Conservation (phyloP, 2,888 invertebrate genomes). For the Dione juno region DNA sequence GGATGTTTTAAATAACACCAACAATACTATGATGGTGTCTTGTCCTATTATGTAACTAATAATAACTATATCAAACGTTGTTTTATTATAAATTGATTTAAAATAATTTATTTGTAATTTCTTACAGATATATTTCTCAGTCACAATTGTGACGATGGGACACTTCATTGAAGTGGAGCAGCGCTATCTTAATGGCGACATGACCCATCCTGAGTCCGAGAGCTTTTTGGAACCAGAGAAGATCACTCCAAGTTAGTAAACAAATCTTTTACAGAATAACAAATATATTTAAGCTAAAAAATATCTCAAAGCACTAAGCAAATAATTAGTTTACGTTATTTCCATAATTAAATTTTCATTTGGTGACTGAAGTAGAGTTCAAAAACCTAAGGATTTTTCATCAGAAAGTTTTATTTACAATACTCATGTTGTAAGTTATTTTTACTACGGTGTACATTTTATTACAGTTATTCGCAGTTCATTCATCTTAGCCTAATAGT, state of each 20-base stretch:
- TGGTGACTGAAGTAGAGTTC: background rate
- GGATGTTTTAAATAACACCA: slow-evolving; percentile 1
- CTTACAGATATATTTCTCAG: slow-evolving; percentile 86
- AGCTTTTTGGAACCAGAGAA: slow-evolving; percentile 84
- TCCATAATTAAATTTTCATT: no score
- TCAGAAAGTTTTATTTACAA: background rate
- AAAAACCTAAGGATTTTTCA: background rate
- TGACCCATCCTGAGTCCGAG: slow-evolving; percentile 79
- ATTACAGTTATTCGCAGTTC: background rate
- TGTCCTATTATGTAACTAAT: no score
- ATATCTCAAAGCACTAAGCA: background rate
- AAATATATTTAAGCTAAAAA: background rate
- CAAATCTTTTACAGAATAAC: slow-evolving; percentile 3
- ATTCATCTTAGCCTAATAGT: background rate
- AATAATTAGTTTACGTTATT: no score
- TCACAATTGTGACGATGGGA: slow-evolving; percentile 85
- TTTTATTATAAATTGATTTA: background rate
- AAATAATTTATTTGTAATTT: background rate
- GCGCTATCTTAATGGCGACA: slow-evolving; percentile 85
- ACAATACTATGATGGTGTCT: background rate
- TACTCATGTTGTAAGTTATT: background rate
- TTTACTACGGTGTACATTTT: background rate
- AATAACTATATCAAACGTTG: no score
- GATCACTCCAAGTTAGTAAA: slow-evolving; percentile 76
- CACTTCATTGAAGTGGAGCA: slow-evolving; percentile 87